Percentiles rank a stretch among this genome's conserved stretches.
Evolutionary conservation across 2,797 vertebrate species (phyloP).

Genomic region (Periparus ater): DNA sequence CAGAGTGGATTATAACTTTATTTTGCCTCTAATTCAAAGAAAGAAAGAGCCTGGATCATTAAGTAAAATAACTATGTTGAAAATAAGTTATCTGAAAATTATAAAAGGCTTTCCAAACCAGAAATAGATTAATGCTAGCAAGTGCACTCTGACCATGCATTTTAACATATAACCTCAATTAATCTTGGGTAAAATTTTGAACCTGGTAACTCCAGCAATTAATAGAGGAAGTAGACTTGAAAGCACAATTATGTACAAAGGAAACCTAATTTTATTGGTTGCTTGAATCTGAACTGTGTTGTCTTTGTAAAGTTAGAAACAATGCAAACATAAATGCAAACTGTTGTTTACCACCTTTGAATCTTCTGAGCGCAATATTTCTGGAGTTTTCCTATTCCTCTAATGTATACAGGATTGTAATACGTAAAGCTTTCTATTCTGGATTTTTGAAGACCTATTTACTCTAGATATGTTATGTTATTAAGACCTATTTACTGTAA

Average conservation of each 20-base stretch:
- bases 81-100: neutral
- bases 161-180: neutral
- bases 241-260: neutral
- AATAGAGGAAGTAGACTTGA: neutral
- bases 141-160: neutral
- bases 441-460: neutral
- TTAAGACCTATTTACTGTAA: neutral
- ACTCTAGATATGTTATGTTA: neutral
- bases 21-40: neutral
- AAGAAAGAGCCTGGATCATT: neutral
- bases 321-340: neutral
- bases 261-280: neutral
- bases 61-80: neutral
- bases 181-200: neutral
- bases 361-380: neutral
- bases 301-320: neutral
- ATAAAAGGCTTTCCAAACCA: neutral
- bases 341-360: neutral
- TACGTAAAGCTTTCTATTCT: neutral
- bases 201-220: neutral
- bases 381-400: neutral
- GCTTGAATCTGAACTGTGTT: neutral
- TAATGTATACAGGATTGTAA: neutral
- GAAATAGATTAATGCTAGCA: conserved; percentile 1
- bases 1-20: neutral